Evolutionary conservation across 2,113 vertebrate genomes (phyloP).

Genomic region (Arizona elegans): DNA sequence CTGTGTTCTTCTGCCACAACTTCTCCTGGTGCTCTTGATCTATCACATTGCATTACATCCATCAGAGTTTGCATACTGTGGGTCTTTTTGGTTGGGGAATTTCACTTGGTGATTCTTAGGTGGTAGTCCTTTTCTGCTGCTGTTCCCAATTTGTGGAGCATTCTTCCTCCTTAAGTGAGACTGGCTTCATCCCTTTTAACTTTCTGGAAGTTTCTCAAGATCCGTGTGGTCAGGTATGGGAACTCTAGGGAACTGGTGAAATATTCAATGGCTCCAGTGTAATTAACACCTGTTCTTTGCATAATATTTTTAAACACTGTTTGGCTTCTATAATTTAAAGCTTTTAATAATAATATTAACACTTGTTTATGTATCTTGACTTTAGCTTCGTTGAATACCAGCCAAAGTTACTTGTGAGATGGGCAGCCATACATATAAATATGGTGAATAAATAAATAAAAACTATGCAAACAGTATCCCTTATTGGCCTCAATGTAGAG

Average conservation of each 20-base stretch:
- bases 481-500: not conserved
- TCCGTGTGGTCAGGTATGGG: not conserved
- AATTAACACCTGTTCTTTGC: not conserved
- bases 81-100: not conserved
- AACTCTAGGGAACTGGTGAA: not conserved
- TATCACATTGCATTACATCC: not conserved
- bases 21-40: not conserved
- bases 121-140: not conserved
- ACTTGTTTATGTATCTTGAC: not conserved
- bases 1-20: not conserved
- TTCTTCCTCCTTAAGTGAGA: not conserved
- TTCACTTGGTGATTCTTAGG: not conserved
- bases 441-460: not conserved
- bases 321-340: not conserved
- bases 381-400: not conserved
- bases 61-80: too few species aligned
- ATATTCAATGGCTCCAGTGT: not conserved
- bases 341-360: not conserved
- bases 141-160: not conserved
- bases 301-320: not conserved
- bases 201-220: not conserved
- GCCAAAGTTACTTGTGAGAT: not conserved
- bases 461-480: not conserved
- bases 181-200: not conserved
- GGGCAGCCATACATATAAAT: not conserved